phyloP scores from a whole-genome alignment of 2,888 invertebrate species.

The Leptarthrus brevirostris region DNA sequence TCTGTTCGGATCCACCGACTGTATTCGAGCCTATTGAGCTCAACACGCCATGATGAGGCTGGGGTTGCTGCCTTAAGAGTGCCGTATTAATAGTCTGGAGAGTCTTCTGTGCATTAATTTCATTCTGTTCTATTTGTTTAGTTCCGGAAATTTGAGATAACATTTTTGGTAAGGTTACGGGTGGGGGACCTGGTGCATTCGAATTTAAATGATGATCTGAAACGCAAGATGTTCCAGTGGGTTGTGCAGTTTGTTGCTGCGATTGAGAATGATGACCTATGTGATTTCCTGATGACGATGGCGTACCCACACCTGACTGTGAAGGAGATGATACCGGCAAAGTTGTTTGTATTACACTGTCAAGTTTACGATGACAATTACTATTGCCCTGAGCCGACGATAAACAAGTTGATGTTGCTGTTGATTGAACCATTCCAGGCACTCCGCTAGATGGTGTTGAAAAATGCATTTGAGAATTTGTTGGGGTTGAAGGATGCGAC shows the following conservation, averaged over 20 bases:
- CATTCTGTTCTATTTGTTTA: conserved; percentile 66
- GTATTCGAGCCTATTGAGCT: conserved; percentile 34
- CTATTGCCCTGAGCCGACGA: conserved; percentile 45
- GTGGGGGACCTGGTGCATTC: conserved; percentile 67
- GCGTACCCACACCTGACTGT: conserved; percentile 30
- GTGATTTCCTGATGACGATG: conserved; percentile 39
- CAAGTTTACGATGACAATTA: conserved; percentile 53
- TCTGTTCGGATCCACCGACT: conserved; percentile 48
- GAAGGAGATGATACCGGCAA: conserved; percentile 54
- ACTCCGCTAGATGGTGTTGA: conserved; percentile 55
- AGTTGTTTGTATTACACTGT: conserved; percentile 51
- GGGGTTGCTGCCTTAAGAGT: conserved; percentile 60
- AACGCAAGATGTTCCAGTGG: conserved; percentile 57
- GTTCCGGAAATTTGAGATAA: conserved; percentile 68
- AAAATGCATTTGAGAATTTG: conserved; percentile 60
- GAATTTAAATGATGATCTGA: conserved; percentile 65
- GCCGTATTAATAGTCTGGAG: conserved; percentile 70
- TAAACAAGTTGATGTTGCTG: conserved; percentile 50
- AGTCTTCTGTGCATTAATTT: conserved; percentile 70
- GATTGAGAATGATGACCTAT: conserved; percentile 51
- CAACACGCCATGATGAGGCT: conserved; percentile 52
- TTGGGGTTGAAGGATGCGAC: conserved; percentile 64
- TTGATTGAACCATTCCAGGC: conserved; percentile 41
- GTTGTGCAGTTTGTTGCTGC: conserved; percentile 52
- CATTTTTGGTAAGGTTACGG: conserved; percentile 66